Conservation (phyloP, 2,888 invertebrate genomes). For the Dasypogon diadema region DNA sequence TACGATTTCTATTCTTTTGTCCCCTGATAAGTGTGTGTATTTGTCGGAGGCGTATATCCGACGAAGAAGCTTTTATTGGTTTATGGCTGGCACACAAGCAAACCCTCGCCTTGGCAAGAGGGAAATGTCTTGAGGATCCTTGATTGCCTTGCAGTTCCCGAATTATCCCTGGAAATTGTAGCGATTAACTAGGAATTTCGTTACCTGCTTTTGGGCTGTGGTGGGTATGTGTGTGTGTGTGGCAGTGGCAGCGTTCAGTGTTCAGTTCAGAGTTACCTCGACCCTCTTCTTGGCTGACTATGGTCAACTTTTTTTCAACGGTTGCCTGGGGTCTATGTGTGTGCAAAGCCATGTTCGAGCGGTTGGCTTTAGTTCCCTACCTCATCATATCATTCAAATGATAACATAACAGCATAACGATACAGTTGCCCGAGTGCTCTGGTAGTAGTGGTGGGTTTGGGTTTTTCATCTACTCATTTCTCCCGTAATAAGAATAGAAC, state of each 20-base stretch:
- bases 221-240: not conserved
- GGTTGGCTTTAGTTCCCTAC: not conserved
- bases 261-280: not conserved
- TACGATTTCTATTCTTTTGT: constrained; percentile 45
- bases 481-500: constrained; percentile 16
- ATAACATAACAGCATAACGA: not conserved
- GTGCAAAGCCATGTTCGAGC: not conserved
- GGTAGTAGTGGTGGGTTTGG: not conserved
- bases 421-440: not conserved
- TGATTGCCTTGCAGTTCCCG: not conserved
- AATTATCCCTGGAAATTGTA: constrained; percentile 10
- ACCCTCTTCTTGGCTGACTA: no score
- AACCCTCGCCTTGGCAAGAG: not conserved
- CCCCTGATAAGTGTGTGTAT: constrained; percentile 44
- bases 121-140: constrained; percentile 12
- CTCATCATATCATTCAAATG: not conserved
- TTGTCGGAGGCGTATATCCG: constrained; percentile 18
- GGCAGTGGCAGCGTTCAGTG: not conserved
- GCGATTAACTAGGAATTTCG: not conserved
- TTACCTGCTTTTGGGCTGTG: not conserved
- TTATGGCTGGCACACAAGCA: not conserved
- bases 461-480: constrained; percentile 14
- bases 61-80: constrained; percentile 24
- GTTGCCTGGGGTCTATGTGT: not conserved
- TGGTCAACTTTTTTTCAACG: constrained; percentile 1